Base-by-base conservation (phyloP, 53 echinoderm and acorn worm species). In the Pentamera pediparva region DNA sequence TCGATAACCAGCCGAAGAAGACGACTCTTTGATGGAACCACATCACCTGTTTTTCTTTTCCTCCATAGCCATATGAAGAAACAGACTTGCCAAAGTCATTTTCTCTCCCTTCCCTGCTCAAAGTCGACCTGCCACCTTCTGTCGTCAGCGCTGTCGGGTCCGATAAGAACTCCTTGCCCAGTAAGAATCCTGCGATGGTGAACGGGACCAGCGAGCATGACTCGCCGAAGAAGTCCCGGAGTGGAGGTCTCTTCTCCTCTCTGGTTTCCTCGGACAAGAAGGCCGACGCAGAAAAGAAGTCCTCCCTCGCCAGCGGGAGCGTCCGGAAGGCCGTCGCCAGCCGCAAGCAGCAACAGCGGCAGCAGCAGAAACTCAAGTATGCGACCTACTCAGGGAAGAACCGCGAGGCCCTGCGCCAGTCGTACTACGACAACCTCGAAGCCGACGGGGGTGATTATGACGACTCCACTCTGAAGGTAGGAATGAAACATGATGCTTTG, bases 341-440 rank as follows among this genome's bases (percentile, higher is more conserved):
- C 9, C 84, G 91, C 24, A 77, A 78, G 54, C 61, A 75, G 34
- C 81, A 81, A 29, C 65, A 85, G 43, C n/a, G n/a, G n/a, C 77
- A 78, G 53, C 81, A 81, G 26, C 65, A 85, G 43, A 84, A 88
- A 35, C 69, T 92, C 62, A 92, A 92, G 74, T 92, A 92, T 62
- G 92, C 92, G 45, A 92, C 91, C 6, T 92, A 92, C 70, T 92
- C 92, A 35, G 85, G 82, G 20, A 86, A 83, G 30, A 75, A 84
- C 39, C 78, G 84, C 24, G 55, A 59, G 40, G 12, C 63, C 35
- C 37, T 54, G 49, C 21, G 75, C 12, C 70, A 81, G 12, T 87
- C 92, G 4, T 88, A 75, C 59, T 92, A 92, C 58, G 92, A 92
- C 39, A 92, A 92, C 26, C 75, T 92, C 39, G 83, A 88, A 15